Conservation (phyloP, 2,888 invertebrate species). For the Acrocyrtus sp. region DNA sequence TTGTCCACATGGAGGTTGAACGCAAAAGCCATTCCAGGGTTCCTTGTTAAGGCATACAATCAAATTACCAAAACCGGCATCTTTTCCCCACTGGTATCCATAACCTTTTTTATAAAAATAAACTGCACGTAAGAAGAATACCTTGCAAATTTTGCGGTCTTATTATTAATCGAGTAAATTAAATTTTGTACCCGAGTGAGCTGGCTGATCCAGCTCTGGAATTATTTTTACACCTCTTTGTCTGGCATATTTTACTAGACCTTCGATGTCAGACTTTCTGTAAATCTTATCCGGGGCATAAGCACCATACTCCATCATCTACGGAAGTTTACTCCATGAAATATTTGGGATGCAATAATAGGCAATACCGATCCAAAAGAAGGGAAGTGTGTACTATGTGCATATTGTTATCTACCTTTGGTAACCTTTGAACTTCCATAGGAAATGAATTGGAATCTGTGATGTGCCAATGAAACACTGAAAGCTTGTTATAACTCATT, state of each 20-base stretch:
- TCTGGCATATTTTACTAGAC: conserved; percentile 68
- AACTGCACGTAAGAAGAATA: no score
- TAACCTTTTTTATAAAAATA: no score
- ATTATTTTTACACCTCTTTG: conserved; percentile 67
- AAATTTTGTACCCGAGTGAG: conserved; percentile 65
- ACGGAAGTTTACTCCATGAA: no score
- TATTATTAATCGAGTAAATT: no score
- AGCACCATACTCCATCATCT: conserved; percentile 66
- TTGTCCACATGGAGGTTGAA: conserved; percentile 87
- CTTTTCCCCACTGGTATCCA: conserved; percentile 74
- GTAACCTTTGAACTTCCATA: conserved; percentile 66
- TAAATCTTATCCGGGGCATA: conserved; percentile 67
- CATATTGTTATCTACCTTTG: conserved; percentile 65
- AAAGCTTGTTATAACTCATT: conserved; percentile 69
- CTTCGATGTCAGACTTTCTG: conserved; percentile 63
- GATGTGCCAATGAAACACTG: conserved; percentile 69
- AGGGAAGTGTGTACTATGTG: no score
- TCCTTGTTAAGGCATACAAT: conserved; percentile 82
- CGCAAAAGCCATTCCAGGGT: conserved; percentile 78
- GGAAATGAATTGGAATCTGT: conserved; percentile 70
- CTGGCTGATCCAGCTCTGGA: conserved; percentile 65
- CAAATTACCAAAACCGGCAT: conserved; percentile 77
- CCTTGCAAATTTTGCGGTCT: no score
- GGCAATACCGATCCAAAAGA: no score
- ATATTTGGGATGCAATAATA: no score